Conservation (phyloP, 2,113 vertebrate genomes). For the Rallus limicola region DNA sequence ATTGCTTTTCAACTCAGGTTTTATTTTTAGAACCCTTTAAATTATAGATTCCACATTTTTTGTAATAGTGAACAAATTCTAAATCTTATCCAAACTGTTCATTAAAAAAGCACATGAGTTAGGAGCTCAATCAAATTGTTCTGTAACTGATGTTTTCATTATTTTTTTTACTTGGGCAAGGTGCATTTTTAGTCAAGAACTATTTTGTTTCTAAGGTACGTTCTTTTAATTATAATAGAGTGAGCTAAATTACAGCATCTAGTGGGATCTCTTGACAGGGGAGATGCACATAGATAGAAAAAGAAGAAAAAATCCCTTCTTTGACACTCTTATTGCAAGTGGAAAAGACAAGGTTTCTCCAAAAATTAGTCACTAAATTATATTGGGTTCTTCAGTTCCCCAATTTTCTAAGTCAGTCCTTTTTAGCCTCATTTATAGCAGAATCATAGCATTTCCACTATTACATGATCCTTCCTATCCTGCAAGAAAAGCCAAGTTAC, state of each 20-base stretch:
- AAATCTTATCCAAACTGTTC: neutral
- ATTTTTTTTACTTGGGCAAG: neutral
- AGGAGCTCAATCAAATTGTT: neutral
- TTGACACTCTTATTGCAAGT: neutral
- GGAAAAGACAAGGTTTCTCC: neutral
- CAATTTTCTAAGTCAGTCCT: neutral
- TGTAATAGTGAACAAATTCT: neutral
- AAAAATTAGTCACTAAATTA: neutral
- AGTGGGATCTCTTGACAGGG: neutral
- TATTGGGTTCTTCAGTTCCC: neutral
- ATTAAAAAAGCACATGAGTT: neutral
- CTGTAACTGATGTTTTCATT: neutral
- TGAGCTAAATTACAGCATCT: neutral
- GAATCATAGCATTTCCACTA: neutral
- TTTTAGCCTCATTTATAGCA: neutral
- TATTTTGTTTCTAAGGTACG: neutral
- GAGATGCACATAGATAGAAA: neutral
- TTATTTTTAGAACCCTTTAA: neutral
- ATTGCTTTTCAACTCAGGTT: neutral
- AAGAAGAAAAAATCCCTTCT: rapidly evolving
- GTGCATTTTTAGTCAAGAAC: neutral
- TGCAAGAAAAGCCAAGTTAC: neutral
- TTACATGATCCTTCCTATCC: neutral
- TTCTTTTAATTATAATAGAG: neutral
- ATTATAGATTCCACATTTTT: neutral